These are phyloP conservation scores for Belgica antarctica DNA, from an alignment of 2,888 invertebrate species.

Conservation along the genomic window DNA sequence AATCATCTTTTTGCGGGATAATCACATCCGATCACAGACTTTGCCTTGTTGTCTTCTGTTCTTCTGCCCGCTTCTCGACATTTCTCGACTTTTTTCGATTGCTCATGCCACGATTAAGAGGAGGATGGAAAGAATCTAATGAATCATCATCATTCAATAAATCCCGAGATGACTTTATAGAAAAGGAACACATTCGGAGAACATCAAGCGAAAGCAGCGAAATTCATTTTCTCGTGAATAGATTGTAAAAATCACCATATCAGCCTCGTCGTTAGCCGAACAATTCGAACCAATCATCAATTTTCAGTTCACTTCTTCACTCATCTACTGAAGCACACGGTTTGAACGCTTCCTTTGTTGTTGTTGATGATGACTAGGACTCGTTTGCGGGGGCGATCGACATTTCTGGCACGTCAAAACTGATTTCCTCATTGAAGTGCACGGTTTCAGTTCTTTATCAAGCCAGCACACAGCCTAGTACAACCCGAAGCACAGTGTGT, in stretches of 20 bases:
- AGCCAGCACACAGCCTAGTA: background rate
- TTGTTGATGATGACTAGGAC: background rate
- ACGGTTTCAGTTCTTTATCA: background rate
- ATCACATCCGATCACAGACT: constrained; percentile 22
- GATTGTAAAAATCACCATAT: constrained; percentile 8
- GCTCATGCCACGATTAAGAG: constrained; percentile 25
- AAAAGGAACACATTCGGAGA: constrained; percentile 29
- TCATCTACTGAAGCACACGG: background rate
- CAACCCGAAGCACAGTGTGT: background rate
- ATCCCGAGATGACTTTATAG: constrained; percentile 43
- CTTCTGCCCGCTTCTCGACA: constrained; percentile 1
- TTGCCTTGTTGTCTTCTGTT: background rate
- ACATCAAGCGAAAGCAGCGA: constrained; percentile 16
- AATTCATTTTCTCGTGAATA: constrained; percentile 30
- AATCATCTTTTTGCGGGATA: constrained; percentile 18
- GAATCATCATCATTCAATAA: constrained; percentile 44
- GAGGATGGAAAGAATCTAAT: background rate
- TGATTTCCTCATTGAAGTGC: too few species aligned
- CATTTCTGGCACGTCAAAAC: background rate
- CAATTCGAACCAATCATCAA: constrained; percentile 33
- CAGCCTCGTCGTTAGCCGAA: background rate
- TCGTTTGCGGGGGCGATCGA: too few species aligned
- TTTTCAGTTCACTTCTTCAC: constrained; percentile 27
- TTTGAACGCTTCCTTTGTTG: constrained; percentile 8
- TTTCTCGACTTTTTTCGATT: background rate